Evolutionary conservation across 2,888 invertebrate species (phyloP), one percentile per base, ranked within the genome.

Genomic region (Clivina fossor): DNA sequence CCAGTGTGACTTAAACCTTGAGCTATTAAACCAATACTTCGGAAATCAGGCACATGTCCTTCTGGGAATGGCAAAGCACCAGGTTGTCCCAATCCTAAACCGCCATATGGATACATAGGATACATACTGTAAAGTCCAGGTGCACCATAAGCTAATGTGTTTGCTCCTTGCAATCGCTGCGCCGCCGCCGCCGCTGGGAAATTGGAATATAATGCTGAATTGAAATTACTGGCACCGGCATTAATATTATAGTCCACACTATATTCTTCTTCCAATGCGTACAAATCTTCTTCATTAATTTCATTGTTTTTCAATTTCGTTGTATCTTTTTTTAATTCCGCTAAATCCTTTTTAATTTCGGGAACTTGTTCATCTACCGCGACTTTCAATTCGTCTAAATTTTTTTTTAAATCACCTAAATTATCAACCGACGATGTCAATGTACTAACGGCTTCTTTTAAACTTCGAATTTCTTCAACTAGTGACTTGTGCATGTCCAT

Each of bases 191-290:
- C n/a, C n/a, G n/a, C n/a, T 41, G 16, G 37, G 33, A 44, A 43
- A 18, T 56, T 50, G 26, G 33, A 51, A 13, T 22, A 58, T 4
- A 28, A 32, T 67, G 51, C 66, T 71, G 78, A 60, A 73, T 76
- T 64, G 74, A 77, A 58, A 66, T 71, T 57, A 72, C 74, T 55
- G 75, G 72, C 60, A 67, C 76, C 70, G 69, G 80, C 66, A 68
- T 71, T 66, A 66, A 71, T 65, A 72, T 78, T 64, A 73, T 80
- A 72, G 72, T 76, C 74, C 65, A 79, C 65, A 66, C 67, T 64
- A 68, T 84, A 81, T n/a, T 86, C 84, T 30, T 87, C 86, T 53
- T 83, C 85, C 57, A 86, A 74, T 26, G 81, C 81, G 60, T 86
- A 86, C 5, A 82, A 67, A 62, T 87, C 80, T 59, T 88, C 86